Base-by-base conservation (phyloP, 2,797 vertebrate species). In the Heliangelus exortis region DNA sequence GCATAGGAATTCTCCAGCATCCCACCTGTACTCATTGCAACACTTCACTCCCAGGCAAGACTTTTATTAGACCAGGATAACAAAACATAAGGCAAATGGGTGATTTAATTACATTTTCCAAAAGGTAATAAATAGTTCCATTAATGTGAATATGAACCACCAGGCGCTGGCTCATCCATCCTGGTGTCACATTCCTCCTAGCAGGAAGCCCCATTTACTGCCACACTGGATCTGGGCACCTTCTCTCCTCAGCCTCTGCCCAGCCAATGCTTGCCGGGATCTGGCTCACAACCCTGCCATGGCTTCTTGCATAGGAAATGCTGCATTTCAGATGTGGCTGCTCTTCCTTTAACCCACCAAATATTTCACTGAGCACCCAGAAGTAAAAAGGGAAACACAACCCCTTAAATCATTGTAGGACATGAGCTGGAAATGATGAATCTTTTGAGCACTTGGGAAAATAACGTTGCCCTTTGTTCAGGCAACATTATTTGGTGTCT, bases 91-190 rank as follows among this genome's bases (percentile, higher is more conserved):
- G 62, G 66, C 87, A 85, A 65, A 81, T 4, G 47, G 58, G 43
- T 69, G 87, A 91, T 89, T 34, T 59, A 95, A 89, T 87, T 83
- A 23, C 47, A 39, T 83, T 91, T 95, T 78, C 65, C 57, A 26
- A 31, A 63, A 71, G 33, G 67, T 69, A 84, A 73, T 55, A 78
- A 94, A 86, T n/a, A 79, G 76, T 36, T 88, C 39, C 62, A 86
- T 48, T 62, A 76, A 59, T 54, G n/a, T 1, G 2, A 89, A 59
- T 15, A 16, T 0, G 0, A 88, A 88, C 20, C 4, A 7, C 51
- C 39, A 81, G 80, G 63, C 0, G 0, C 83, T 73, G 0, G 3
- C 43, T 45, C 5, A 1, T 29, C 61, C 33, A 68, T 28, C 57
- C 62, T 58, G 47, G 29, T 25, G 34, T 31, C 73, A 34, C 17